Base-by-base conservation (phyloP, 2,113 vertebrate species). In the Pterophyllum scalare region DNA sequence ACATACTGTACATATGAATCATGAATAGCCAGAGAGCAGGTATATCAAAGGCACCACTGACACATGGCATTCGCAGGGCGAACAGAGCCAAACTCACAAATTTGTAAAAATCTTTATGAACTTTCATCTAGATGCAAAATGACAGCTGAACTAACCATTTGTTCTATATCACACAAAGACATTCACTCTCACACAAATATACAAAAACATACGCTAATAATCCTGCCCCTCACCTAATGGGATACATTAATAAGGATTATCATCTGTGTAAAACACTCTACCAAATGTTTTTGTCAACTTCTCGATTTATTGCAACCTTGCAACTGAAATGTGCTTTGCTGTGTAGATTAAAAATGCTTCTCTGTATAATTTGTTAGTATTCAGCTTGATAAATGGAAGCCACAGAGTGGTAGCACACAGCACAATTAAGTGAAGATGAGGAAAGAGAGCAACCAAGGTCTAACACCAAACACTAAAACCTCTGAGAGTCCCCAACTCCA, bases 321-420 rank as follows among this genome's bases (percentile, higher is more conserved):
- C 49, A 80, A 81, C 57, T 59, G 62, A 78, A 77, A 81, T 72
- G 77, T 75, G 72, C 84, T 84, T 81, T 17, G 61, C 54, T 83
- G 6, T 17, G 7, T 83, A 89, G 77, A 87, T 58, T 67, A 83
- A 85, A 79, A 79, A 62, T 33, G 24, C 54, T 87, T 31, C 31
- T 77, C 31, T 77, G 78, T 82, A 64, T 59, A 19, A 77, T 78
- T 52, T 92, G 83, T 87, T 88, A 59, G 86, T 79, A 74, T 83
- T 86, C 60, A 67, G 56, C 43, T 65, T 78, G 89, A 93, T 82
- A 75, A 88, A 91, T 89, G 28, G 65, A 87, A 79, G 59, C 52
- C 62, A 22, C 62, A 80, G 57, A 83, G 74, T 75, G 61, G 49
- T 67, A 67, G 82, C 77, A 43, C 52, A 38, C 65, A 12, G 80